Percentiles rank a stretch among this genome's conserved stretches.
Evolutionary conservation across 2,113 vertebrate genomes (phyloP).

Genomic region (Sebastes fasciatus): DNA sequence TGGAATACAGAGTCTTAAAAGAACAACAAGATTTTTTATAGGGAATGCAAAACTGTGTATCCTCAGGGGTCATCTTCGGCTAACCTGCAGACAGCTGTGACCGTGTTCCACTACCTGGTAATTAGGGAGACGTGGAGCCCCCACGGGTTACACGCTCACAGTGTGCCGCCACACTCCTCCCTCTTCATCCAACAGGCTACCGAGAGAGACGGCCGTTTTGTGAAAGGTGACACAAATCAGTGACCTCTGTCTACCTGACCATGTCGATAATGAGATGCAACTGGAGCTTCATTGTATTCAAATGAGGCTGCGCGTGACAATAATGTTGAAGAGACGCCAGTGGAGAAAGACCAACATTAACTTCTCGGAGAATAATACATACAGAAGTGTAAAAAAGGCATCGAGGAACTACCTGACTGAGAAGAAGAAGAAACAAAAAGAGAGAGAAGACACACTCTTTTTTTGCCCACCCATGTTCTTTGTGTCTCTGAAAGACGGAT

Average conservation of each 20-base stretch:
- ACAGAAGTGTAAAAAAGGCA: neutral
- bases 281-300: slow-evolving; percentile 77
- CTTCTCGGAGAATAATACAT: slow-evolving; percentile 31
- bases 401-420: neutral
- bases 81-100: slow-evolving; percentile 76
- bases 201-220: slow-evolving; percentile 69
- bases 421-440: slow-evolving; percentile 3
- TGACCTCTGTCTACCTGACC: slow-evolving; percentile 78
- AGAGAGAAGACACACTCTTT: neutral
- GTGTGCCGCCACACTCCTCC: slow-evolving; percentile 44
- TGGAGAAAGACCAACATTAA: slow-evolving; percentile 25
- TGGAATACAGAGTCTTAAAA: slow-evolving; percentile 38
- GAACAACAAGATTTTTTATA: slow-evolving; percentile 62
- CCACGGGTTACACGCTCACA: slow-evolving; percentile 54
- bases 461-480: slow-evolving; percentile 9
- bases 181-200: slow-evolving; percentile 63
- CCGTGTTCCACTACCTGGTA: slow-evolving; percentile 69
- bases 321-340: slow-evolving; percentile 63
- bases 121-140: slow-evolving; percentile 69
- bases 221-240: slow-evolving; percentile 77
- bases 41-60: slow-evolving; percentile 63
- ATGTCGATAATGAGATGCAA: slow-evolving; percentile 82
- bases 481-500: slow-evolving; percentile 47
- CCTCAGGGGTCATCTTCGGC: slow-evolving; percentile 71
- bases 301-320: slow-evolving; percentile 74